Conservation (phyloP, 2,888 invertebrate species). For the Helicoverpa assulta region DNA sequence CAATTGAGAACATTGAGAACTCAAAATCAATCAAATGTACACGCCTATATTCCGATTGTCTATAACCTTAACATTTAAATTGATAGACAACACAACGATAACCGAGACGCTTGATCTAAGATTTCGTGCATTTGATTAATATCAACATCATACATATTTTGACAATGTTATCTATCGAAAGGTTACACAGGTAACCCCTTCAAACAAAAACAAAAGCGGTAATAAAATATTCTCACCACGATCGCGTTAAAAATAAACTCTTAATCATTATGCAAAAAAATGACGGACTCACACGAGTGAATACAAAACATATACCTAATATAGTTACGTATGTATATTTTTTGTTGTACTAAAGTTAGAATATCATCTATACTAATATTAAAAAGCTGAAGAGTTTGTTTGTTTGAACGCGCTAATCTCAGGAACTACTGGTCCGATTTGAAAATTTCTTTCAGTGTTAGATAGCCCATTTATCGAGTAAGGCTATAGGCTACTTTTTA, state of each 20-base stretch:
- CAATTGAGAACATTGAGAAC: too few species aligned
- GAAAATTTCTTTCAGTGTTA: too few species aligned
- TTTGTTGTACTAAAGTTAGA: slow-evolving; percentile 33
- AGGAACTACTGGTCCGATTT: too few species aligned
- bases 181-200: slow-evolving; percentile 30
- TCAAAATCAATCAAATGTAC: too few species aligned
- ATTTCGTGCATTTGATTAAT: neutral
- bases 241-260: slow-evolving; percentile 44
- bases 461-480: too few species aligned
- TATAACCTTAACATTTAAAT: neutral
- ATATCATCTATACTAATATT: too few species aligned
- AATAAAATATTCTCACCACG: slow-evolving; percentile 53
- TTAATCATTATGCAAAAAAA: slow-evolving; percentile 57
- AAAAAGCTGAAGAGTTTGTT: too few species aligned
- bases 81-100: neutral
- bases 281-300: slow-evolving; percentile 44
- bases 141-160: neutral
- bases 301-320: slow-evolving; percentile 57
- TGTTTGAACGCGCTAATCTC: too few species aligned
- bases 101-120: too few species aligned
- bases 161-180: slow-evolving; percentile 14
- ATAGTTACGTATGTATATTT: slow-evolving; percentile 29
- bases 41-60: neutral
- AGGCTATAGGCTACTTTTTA: too few species aligned
- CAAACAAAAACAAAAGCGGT: slow-evolving; percentile 52